Evolutionary conservation across 2,113 vertebrate species (phyloP), one percentile per base, ranked within the genome.

Genomic region (human): DNA sequence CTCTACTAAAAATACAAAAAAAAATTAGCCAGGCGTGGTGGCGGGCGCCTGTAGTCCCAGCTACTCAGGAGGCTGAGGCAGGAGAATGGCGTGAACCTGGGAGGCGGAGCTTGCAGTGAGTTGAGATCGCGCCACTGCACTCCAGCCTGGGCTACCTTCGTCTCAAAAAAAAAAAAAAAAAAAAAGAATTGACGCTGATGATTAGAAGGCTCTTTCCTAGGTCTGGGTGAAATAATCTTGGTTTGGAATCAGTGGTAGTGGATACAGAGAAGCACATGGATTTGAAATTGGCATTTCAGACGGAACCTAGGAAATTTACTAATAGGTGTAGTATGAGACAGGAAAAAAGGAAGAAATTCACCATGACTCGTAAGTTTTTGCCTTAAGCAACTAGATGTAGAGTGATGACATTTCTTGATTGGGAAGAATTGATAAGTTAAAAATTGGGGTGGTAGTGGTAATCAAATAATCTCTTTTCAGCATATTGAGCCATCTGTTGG

Each of bases 1-100:
- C 52, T 55, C 18, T 20, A 55, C 52, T 55, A 7, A 55, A 55
- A 55, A 55, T 20, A 55, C 52, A 20, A 55, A 55, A 55, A 40
- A 55, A 55, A 20, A 55, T 0, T 2, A 55, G 52, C 52, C 6
- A 2, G 6, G 52, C 17, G 2, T 2, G 18, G 52, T 20, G 18
- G 52, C 2, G 6, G 6, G 18, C 18, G 52, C 52, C 52, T 55
- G 18, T 20, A 0, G 52, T 55, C 52, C 52, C 52, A 55, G 52
- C 52, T 55, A 0, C 52, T 20, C 2, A 0, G 6, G 18, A 55
- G 6, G 6, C 18, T 7, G 52, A 20, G 52, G 52, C 52, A 55
- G 52, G 52, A 55, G 52, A 55, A 55, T 55, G 52, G 18, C 6
- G 18, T 1, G 18, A 55, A 7, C 52, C 18, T 1, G 6, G 52